phyloP scores from a whole-genome alignment of 1,140 invertebrate genomes.

The Brachionus rotundiformis region DNA sequence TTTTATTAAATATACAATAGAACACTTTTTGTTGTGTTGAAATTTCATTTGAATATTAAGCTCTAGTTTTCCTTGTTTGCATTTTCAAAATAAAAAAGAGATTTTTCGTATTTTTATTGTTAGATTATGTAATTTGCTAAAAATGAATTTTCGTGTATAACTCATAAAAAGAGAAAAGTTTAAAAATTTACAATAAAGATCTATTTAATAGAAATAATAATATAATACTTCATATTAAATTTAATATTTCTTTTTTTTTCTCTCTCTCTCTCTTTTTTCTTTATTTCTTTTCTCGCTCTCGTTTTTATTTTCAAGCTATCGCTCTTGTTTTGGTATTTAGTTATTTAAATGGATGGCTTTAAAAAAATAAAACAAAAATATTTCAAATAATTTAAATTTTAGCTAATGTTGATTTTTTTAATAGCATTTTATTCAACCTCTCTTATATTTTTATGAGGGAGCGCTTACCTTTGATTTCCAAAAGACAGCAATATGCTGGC shows the following conservation, averaged over 20 bases:
- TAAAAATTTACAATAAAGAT: constrained; percentile 22
- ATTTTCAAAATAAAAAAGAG: constrained; percentile 20
- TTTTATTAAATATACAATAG: constrained; percentile 17
- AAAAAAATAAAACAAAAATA: constrained; percentile 23
- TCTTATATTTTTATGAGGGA: background rate
- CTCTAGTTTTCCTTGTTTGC: constrained; percentile 17
- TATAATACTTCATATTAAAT: constrained; percentile 22
- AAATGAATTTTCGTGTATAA: constrained; percentile 20
- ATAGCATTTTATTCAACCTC: background rate
- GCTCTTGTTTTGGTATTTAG: constrained; percentile 13
- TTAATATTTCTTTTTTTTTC: constrained; percentile 6
- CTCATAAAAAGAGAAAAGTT: constrained; percentile 12
- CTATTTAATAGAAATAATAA: constrained; percentile 22
- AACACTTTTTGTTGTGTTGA: constrained; percentile 19
- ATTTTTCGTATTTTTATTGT: constrained; percentile 16
- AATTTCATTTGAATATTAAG: constrained; percentile 21
- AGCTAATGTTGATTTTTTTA: constrained; percentile 20
- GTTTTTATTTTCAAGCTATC: background rate
- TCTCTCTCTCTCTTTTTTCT: background rate
- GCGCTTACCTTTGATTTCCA: background rate
- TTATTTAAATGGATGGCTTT: background rate
- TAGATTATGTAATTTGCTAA: background rate
- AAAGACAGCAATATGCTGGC: background rate
- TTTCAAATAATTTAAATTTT: constrained; percentile 19
- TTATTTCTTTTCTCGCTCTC: background rate